Base-by-base conservation (phyloP, 2,888 invertebrate species). In the Ganaspis brasiliensis region DNA sequence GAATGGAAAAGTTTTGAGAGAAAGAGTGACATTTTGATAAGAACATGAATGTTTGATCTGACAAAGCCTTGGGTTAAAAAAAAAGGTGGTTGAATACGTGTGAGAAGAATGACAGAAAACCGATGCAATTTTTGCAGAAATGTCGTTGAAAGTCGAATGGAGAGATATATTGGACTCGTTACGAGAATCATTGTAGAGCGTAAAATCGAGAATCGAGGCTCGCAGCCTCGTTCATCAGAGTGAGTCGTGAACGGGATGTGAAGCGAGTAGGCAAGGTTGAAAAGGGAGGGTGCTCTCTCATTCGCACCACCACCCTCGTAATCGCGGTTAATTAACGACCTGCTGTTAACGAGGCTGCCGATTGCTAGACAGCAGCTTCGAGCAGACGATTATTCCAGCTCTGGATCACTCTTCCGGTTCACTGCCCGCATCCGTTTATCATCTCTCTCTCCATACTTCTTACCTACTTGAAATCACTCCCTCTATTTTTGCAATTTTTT, bases 261-360 rank as follows among this genome's bases (percentile, higher is more conserved):
- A 59, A 74, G 31, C 61, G 71, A 61, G 55, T 45, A 57, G 45
- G 72, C 63, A 52, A 49, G 63, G 73, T 49, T 26, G 70, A 73
- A 70, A 70, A 77, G 75, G 74, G 49, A 40, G 79, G 79, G 81
- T 84, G 86, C 79, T 87, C 87, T 83, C 82, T 84, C 83, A 79
- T 81, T 86, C 83, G 88, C 87, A 88, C 85, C 86, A 82, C 80
- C 86, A 85, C 85, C 83, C 84, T 79, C 86, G 85, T 87, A 88
- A 89, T 89, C 86, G 88, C 84, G 86, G 88, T 88, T 88, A 87
- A 89, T 89, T 88, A 89, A 88, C 87, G 86, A 87, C 84, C 85
- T 76, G 76, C 79, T 83, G 85, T 86, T 88, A 88, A 88, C 88
- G 88, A 88, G 87, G 81, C 87, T 86, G 86, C 88, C 87, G 88